Conservation (phyloP, 2,888 invertebrate species). For the Ophion obscuratus region DNA sequence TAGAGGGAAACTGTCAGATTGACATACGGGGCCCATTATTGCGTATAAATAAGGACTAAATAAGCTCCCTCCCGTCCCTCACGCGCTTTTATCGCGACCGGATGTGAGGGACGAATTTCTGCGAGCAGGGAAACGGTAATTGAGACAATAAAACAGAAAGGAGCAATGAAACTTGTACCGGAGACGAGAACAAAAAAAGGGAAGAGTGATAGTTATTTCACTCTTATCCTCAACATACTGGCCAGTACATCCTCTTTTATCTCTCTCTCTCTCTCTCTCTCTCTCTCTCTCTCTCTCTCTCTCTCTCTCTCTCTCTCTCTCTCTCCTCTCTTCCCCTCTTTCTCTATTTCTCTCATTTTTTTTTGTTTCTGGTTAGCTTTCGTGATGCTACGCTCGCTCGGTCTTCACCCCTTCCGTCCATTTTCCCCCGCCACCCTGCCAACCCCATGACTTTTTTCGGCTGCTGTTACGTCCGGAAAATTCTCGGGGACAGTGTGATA, state of each 20-base stretch:
- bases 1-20: too few relatives aligned
- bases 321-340: not conserved
- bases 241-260: conserved; percentile 7
- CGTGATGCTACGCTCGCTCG: conserved; percentile 26
- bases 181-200: conserved; percentile 20
- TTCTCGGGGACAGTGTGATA: conserved; percentile 65
- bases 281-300: conserved; percentile 39
- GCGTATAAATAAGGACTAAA: not conserved
- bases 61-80: not conserved
- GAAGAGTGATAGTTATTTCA: conserved; percentile 52
- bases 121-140: conserved; percentile 27
- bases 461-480: conserved; percentile 39
- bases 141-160: conserved; percentile 43
- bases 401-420: conserved; percentile 21
- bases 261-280: conserved; percentile 21
- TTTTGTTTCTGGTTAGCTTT: conserved; percentile 34
- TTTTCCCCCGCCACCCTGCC: not conserved
- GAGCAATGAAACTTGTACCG: not conserved
- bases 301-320: not conserved
- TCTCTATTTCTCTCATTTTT: conserved; percentile 18
- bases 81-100: not conserved
- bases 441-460: conserved; percentile 1
- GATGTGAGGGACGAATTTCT: conserved; percentile 2
- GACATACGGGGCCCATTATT: too few relatives aligned
- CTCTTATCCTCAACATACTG: conserved; percentile 40